Percentiles rank a stretch among this genome's conserved stretches.
Evolutionary conservation across 2,888 invertebrate species (phyloP).

Genomic region (Dinocampus coccinellae): DNA sequence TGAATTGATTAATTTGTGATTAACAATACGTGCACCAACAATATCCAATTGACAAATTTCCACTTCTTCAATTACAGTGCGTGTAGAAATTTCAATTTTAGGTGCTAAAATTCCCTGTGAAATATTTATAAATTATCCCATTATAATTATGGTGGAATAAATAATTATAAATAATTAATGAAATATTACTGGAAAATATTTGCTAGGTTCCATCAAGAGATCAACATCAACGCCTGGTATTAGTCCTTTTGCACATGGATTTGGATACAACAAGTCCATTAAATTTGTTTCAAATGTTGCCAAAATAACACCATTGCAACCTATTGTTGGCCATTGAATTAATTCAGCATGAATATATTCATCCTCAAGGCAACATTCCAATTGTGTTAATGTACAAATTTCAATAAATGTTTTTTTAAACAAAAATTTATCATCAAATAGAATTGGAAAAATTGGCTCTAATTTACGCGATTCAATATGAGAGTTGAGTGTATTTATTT

Average conservation of each 20-base stretch:
- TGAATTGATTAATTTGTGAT: conserved; percentile 68
- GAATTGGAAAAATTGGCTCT: conserved; percentile 79
- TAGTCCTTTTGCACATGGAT: conserved; percentile 71
- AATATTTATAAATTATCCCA: neutral
- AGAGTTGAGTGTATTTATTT: conserved; percentile 78
- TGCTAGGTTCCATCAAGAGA: conserved; percentile 77
- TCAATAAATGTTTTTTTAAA: conserved; percentile 75
- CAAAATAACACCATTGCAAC: conserved; percentile 70
- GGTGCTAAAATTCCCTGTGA: conserved; percentile 78
- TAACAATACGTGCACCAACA: conserved; percentile 58
- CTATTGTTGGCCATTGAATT: conserved; percentile 73
- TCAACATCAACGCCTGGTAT: conserved; percentile 75
- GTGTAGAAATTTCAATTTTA: conserved; percentile 79
- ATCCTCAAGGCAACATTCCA: conserved; percentile 72
- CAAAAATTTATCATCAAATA: conserved; percentile 79
- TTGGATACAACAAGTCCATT: conserved; percentile 77
- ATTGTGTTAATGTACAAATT: conserved; percentile 68
- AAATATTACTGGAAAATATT: conserved; percentile 75
- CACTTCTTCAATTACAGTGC: conserved; percentile 77
- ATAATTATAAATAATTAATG: neutral
- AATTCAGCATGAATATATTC: conserved; percentile 77
- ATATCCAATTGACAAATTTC: conserved; percentile 50
- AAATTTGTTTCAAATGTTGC: conserved; percentile 77
- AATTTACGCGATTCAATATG: conserved; percentile 77
- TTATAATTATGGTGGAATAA: neutral